Evolutionary conservation across 2,113 vertebrate species (phyloP).

Genomic region (Numenius arquata): DNA sequence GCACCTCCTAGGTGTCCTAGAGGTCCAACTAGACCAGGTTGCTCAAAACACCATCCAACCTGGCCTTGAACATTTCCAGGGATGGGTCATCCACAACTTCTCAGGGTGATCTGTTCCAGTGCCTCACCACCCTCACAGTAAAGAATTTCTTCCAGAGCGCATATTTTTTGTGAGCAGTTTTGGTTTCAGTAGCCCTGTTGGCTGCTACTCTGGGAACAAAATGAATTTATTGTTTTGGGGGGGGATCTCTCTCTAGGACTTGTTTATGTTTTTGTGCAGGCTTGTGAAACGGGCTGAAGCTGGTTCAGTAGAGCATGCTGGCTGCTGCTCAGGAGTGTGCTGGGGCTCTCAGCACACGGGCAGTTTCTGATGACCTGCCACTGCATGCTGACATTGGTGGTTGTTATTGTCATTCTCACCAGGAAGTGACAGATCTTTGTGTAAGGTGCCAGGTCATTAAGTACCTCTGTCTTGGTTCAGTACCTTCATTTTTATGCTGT

Average conservation of each 20-base stretch:
- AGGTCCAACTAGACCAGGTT: neutral
- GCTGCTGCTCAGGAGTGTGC: neutral
- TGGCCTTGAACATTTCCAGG: neutral
- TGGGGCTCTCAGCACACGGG: neutral
- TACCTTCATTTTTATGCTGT: constrained; percentile 21
- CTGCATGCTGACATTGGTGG: neutral
- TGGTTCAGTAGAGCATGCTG: neutral
- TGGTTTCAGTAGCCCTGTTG: neutral
- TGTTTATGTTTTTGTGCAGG: neutral
- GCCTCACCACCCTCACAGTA: neutral
- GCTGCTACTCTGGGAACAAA: neutral
- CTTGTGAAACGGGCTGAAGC: neutral
- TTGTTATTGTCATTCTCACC: constrained; percentile 37
- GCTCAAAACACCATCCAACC: neutral
- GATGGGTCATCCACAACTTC: neutral
- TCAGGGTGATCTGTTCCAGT: neutral
- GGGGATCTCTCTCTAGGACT: neutral
- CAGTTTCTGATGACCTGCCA: neutral
- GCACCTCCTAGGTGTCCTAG: neutral
- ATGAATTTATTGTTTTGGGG: neutral
- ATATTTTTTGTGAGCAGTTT: neutral
- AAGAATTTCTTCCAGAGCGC: neutral
- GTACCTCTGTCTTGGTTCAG: constrained; percentile 18
- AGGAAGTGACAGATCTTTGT: constrained; percentile 26
- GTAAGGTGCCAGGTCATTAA: constrained; percentile 18